These are phyloP conservation scores for Odontesthes bonariensis DNA, from an alignment of 2,113 vertebrate species.

Conservation along the genomic window DNA sequence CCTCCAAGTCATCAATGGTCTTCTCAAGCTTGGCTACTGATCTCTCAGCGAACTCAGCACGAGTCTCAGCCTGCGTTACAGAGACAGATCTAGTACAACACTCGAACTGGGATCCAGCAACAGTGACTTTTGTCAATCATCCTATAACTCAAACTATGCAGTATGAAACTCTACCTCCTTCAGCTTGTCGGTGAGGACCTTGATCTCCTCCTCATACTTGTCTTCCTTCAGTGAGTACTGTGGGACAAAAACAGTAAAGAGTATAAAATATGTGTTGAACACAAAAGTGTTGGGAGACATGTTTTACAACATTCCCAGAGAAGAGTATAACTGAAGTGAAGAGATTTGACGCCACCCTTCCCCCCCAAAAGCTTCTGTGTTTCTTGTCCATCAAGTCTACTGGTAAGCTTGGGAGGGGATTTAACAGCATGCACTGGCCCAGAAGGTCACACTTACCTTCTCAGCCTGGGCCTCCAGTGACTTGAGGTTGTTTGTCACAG, in stretches of 20 bases:
- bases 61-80: slow-evolving; percentile 93
- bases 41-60: slow-evolving; percentile 98
- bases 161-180: slow-evolving; percentile 90
- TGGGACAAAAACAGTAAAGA: slow-evolving; percentile 71
- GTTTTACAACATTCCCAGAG: not conserved
- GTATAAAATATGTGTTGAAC: slow-evolving; percentile 23
- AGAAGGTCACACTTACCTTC: slow-evolving; percentile 89
- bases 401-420: not conserved
- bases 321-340: not conserved
- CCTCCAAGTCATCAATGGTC: slow-evolving; percentile 99
- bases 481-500: slow-evolving; percentile 99
- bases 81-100: slow-evolving; percentile 32
- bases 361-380: slow-evolving; percentile 1
- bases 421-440: slow-evolving; percentile 53
- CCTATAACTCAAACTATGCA: slow-evolving; percentile 22
- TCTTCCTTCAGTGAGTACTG: slow-evolving; percentile 99
- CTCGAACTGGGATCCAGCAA: not conserved
- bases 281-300: not conserved
- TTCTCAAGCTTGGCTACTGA: slow-evolving; percentile 99
- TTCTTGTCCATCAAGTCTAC: slow-evolving; percentile 12
- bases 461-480: slow-evolving; percentile 99
- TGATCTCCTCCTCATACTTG: slow-evolving; percentile 99
- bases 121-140: not conserved
- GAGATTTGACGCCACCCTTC: not conserved
- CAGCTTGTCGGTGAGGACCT: slow-evolving; percentile 98